Evolutionary conservation across 1,140 invertebrate genomes (phyloP).

Genomic region (Dinothrombium tinctorium): DNA sequence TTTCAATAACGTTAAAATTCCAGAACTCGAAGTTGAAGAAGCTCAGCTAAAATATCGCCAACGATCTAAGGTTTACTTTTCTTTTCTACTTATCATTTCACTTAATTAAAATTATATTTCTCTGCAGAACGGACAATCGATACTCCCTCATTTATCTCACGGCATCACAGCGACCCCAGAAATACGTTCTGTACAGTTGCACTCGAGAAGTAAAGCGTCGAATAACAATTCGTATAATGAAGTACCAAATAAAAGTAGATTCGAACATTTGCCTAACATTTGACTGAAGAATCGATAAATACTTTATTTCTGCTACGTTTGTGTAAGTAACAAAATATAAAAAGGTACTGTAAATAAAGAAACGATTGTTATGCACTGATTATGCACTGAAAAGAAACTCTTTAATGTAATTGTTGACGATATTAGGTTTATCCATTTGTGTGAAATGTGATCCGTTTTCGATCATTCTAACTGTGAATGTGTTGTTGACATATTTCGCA

Average conservation of each 20-base stretch:
- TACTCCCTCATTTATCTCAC: constrained; percentile 2
- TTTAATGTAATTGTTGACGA: no score
- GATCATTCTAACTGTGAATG: constrained; percentile 38
- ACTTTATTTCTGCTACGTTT: no score
- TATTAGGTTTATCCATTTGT: no score
- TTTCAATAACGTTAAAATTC: constrained; percentile 27
- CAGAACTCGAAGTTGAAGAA: constrained; percentile 6
- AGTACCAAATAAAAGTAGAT: not conserved
- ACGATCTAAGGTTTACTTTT: not conserved
- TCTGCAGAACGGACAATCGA: constrained; percentile 2
- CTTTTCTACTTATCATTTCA: not conserved
- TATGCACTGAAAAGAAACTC: no score
- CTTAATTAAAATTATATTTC: not conserved
- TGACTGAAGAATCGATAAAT: no score
- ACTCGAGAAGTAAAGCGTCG: not conserved
- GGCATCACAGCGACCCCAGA: not conserved
- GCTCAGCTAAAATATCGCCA: not conserved
- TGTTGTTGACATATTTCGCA: constrained; percentile 34
- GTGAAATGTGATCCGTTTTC: constrained; percentile 28
- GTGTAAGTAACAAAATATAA: no score
- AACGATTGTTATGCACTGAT: no score
- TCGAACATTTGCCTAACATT: constrained; percentile 4
- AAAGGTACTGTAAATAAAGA: no score
- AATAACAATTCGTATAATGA: not conserved
- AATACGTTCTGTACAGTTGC: constrained; percentile 1